Percentiles rank a stretch among this genome's conserved stretches.
phyloP scores from a whole-genome alignment of 2,888 invertebrate species.

The Apeira syringaria region DNA sequence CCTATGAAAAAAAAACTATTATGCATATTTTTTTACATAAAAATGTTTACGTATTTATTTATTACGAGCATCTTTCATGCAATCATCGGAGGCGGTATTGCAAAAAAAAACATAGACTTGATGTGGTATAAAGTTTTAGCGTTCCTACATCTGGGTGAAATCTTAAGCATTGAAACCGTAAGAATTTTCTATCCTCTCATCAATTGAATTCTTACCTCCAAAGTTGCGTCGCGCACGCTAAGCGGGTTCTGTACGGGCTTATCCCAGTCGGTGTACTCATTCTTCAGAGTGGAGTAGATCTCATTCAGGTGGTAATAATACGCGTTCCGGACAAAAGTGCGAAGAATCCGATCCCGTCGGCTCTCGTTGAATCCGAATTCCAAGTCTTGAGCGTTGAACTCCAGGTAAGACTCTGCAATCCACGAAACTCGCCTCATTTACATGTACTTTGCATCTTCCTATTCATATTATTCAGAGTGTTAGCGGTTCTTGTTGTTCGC shows the following conservation, averaged over 20 bases:
- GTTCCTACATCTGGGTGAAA: no score
- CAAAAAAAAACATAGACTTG: no score
- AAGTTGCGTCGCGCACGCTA: conserved; percentile 92
- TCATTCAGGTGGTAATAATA: conserved; percentile 98
- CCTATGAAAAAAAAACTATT: no score
- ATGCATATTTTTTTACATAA: no score
- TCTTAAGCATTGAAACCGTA: no score
- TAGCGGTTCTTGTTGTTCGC: conserved; percentile 30
- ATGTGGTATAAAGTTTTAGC: no score
- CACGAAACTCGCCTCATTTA: conserved; percentile 47
- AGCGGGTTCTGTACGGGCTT: conserved; percentile 93
- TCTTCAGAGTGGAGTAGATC: conserved; percentile 95
- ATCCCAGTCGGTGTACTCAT: conserved; percentile 99
- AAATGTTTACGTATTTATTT: no score
- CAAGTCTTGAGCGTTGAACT: conserved; percentile 92
- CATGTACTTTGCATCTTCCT: conserved; percentile 53
- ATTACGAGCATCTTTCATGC: no score
- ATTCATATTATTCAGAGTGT: conserved; percentile 34
- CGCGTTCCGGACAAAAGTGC: conserved; percentile 97
- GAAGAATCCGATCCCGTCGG: conserved; percentile 91
- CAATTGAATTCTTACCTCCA: conserved; percentile 79
- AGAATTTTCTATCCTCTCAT: no score
- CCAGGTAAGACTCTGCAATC: conserved; percentile 90
- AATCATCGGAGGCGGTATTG: no score
- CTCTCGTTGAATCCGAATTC: conserved; percentile 97